Percentiles rank a stretch among this genome's conserved stretches.
phyloP scores from a whole-genome alignment of 2,113 vertebrate species.

The Chitala chitala region DNA sequence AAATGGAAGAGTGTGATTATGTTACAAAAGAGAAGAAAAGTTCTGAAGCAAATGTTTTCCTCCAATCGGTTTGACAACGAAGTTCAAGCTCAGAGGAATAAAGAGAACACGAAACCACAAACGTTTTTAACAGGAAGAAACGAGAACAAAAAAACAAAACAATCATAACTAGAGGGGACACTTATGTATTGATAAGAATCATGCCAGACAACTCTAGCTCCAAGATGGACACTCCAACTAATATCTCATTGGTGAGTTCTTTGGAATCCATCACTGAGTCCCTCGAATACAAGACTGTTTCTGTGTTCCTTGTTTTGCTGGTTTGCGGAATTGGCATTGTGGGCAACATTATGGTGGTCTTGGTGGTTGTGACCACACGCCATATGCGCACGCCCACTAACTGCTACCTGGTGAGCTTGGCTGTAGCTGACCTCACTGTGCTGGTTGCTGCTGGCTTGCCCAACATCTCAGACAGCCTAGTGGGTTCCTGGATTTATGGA shows the following conservation, averaged over 20 bases:
- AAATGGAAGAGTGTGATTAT: background rate
- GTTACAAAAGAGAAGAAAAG: background rate
- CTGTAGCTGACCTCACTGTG: slow-evolving; percentile 67
- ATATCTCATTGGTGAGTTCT: slow-evolving; percentile 53
- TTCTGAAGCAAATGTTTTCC: background rate
- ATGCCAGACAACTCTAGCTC: slow-evolving; percentile 60
- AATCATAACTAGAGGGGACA: background rate
- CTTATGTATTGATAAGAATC: slow-evolving; percentile 6
- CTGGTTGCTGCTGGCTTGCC: slow-evolving; percentile 69
- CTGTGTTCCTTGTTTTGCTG: slow-evolving; percentile 64
- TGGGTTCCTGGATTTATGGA: slow-evolving; percentile 66
- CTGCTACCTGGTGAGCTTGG: slow-evolving; percentile 74
- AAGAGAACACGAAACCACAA: background rate
- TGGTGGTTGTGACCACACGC: slow-evolving; percentile 66
- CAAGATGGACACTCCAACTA: slow-evolving; percentile 56
- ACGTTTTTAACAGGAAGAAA: background rate
- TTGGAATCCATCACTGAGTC: slow-evolving; percentile 40
- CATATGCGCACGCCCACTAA: slow-evolving; percentile 73
- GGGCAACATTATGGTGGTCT: slow-evolving; percentile 74
- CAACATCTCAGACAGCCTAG: slow-evolving; percentile 66
- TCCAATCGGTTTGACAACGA: background rate
- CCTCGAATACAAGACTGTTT: slow-evolving; percentile 63
- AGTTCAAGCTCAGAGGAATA: background rate
- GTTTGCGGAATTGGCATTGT: slow-evolving; percentile 66
- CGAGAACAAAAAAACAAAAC: background rate